Evolutionary conservation across 2,888 invertebrate genomes (phyloP).

Genomic region (Melanotus villosus): DNA sequence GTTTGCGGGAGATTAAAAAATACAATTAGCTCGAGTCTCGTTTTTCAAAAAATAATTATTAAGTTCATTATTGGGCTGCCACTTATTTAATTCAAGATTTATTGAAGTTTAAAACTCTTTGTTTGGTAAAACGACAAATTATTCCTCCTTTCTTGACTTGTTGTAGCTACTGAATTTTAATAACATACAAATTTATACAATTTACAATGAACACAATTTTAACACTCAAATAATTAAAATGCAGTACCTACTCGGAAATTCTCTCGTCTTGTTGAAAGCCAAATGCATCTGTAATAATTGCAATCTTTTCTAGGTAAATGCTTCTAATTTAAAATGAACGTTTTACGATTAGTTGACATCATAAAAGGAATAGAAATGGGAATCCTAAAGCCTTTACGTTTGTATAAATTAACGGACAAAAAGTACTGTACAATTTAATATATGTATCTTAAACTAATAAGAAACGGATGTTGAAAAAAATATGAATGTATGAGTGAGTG

Average conservation of each 20-base stretch:
- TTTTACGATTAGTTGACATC: too few relatives aligned
- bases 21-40: slow-evolving; percentile 39
- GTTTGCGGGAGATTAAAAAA: slow-evolving; percentile 27
- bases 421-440: too few relatives aligned
- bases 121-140: slow-evolving; percentile 48
- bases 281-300: slow-evolving; percentile 34
- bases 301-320: slow-evolving; percentile 9
- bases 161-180: slow-evolving; percentile 65
- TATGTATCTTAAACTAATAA: too few relatives aligned
- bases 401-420: too few relatives aligned
- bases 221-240: slow-evolving; percentile 59
- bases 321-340: slow-evolving; percentile 1
- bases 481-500: too few relatives aligned
- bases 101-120: slow-evolving; percentile 47
- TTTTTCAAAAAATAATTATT: slow-evolving; percentile 44
- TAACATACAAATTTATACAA: slow-evolving; percentile 66
- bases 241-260: slow-evolving; percentile 52
- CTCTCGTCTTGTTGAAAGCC: slow-evolving; percentile 49
- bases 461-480: too few relatives aligned
- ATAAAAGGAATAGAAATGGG: too few relatives aligned
- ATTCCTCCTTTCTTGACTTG: slow-evolving; percentile 53
- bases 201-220: slow-evolving; percentile 60
- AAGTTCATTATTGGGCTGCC: slow-evolving; percentile 38
- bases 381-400: too few relatives aligned
- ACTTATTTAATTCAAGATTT: slow-evolving; percentile 44